A percentile compares a stretch with the other conserved stretches of the same genome.
Conservation (phyloP, 1,140 invertebrate genomes). For the Drosophila mayri region DNA sequence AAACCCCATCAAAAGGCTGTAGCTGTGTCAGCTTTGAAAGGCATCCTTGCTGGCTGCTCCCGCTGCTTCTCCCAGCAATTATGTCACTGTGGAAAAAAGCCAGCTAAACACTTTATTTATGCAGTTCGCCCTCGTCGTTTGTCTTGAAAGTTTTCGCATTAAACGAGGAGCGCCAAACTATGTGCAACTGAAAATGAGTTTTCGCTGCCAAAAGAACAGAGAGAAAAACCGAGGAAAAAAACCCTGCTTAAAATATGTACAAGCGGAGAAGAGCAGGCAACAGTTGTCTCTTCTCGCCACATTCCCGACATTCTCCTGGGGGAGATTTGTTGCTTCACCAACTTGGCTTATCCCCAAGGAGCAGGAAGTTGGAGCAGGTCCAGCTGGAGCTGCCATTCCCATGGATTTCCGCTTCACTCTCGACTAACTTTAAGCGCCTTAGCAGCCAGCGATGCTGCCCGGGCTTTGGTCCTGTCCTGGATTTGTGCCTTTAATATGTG, state of each 20-base stretch:
- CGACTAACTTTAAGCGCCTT: constrained; percentile 33
- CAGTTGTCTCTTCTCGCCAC: constrained; percentile 23
- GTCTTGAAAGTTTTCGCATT: constrained; percentile 80
- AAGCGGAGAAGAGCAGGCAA: constrained; percentile 20
- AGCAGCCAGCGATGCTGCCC: constrained; percentile 36
- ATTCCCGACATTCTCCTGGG: constrained; percentile 22
- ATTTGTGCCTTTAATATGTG: constrained; percentile 34
- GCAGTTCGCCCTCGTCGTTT: constrained; percentile 61
- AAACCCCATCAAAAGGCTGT: constrained; percentile 14
- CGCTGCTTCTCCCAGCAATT: constrained; percentile 55
- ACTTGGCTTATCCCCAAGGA: constrained; percentile 23
- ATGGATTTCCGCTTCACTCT: constrained; percentile 17
- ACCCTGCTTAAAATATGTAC: background rate
- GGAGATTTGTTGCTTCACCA: constrained; percentile 17
- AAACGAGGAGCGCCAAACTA: constrained; percentile 70
- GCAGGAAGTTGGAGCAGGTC: constrained; percentile 8
- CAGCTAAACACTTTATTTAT: constrained; percentile 81
- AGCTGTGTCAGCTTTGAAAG: constrained; percentile 9
- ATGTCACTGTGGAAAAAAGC: constrained; percentile 58
- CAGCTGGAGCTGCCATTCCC: constrained; percentile 15
- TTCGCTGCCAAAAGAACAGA: constrained; percentile 28
- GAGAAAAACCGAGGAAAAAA: background rate
- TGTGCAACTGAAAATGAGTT: constrained; percentile 66
- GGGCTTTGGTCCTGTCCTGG: background rate
- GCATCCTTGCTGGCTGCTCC: background rate